Base-by-base conservation (phyloP, 2,797 vertebrate genomes). In the Oryzias dopingdopingensis region DNA sequence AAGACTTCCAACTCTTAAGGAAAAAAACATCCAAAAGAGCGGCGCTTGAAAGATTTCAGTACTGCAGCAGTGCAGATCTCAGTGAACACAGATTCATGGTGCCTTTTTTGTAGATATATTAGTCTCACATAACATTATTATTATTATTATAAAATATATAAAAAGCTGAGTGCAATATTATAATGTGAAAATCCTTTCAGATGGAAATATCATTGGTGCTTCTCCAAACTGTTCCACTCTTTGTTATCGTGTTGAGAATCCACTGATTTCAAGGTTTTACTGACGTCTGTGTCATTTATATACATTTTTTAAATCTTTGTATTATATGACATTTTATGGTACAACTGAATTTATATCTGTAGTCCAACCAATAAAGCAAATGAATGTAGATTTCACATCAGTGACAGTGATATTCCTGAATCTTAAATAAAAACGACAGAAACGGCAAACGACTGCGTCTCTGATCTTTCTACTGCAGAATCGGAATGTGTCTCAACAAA, bases 71-170 rank as follows among this genome's bases (percentile, higher is more conserved):
- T 44, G 62, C 10, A 66, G 56, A 67, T 73, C 62, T 76, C 74
- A 82, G 72, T 82, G 67, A 82, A 79, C 23, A 53, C 24, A 52
- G 5, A 74, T 51, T 68, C 41, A 17, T 63, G 40, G 82, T 88
- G 86, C 85, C 86, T 86, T 87, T 37, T 37, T 72, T 42, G 32
- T 59, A 56, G 50, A 78, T 63, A 63, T 66, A 58, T 70, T 62
- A 52, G 42, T 73, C 4, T 62, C 72, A 32, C 17, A 72, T 29
- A 20, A 52, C 51, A 74, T 74, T 81, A 60, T 69, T 73, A 7
- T 70, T 32, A 32, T 32, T 73, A 55, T 65, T 57, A 50, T 53
- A 14, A 68, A 53, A 22, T 63, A 23, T 67, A 18, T 12, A 13
- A 37, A 42, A 43, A 65, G 3, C 41, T 62, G 24, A 65, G 62